A percentile compares a stretch with the other conserved stretches of the same genome.
phyloP scores from a whole-genome alignment of 2,113 vertebrate genomes.

The Gracilinanus agilis region DNA sequence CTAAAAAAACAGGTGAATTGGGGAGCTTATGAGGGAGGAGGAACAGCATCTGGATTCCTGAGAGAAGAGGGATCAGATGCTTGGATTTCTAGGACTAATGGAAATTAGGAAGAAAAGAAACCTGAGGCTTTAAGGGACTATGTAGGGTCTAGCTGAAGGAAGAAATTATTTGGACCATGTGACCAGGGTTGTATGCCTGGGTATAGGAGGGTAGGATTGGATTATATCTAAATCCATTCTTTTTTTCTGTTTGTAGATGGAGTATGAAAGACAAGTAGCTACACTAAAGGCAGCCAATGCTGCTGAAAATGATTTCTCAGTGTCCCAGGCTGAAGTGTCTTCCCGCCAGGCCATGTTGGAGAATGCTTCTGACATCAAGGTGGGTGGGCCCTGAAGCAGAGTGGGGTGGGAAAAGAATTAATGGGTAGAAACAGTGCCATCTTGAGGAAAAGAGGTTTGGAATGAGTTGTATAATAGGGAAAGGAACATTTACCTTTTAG shows the following conservation, averaged over 20 bases:
- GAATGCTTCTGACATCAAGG: constrained; percentile 96
- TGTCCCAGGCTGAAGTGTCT: constrained; percentile 94
- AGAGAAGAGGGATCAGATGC: background rate
- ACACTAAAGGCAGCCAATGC: constrained; percentile 89
- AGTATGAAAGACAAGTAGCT: constrained; percentile 91
- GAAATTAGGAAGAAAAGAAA: background rate
- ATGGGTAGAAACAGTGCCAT: background rate
- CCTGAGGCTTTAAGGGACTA: background rate
- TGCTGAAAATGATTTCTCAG: constrained; percentile 92
- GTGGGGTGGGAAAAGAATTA: background rate
- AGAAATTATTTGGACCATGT: background rate
- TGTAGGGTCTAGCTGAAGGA: background rate
- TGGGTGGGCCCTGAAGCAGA: constrained; percentile 41
- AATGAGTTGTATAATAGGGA: background rate
- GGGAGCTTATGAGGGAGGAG: background rate
- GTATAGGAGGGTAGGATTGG: background rate
- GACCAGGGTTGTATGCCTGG: background rate
- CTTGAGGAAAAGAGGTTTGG: background rate
- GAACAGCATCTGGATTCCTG: background rate
- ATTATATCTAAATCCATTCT: background rate
- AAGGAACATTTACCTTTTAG: background rate
- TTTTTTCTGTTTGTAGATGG: constrained; percentile 84
- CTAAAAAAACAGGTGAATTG: constrained; percentile 90
- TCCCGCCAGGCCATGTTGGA: constrained; percentile 95
- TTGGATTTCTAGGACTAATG: background rate